Conservation (phyloP, 2,888 invertebrate species). For the Schizaphis graminum region DNA sequence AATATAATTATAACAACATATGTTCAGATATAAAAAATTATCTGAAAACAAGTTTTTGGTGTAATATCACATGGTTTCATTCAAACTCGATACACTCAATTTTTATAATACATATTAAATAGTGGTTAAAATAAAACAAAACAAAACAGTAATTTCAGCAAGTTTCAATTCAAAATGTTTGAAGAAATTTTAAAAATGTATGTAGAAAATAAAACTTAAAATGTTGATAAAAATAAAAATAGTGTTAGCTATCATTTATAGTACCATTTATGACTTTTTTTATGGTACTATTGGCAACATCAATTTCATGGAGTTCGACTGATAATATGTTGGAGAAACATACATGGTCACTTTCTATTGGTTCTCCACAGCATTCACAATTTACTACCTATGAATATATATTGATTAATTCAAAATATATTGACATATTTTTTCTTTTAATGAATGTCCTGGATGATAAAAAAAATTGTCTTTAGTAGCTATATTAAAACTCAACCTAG, state of each 20-base stretch:
- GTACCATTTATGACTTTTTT: conserved; percentile 30
- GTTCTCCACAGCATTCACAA: conserved; percentile 62
- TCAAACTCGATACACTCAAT: conserved; percentile 8
- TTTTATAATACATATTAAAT: conserved; percentile 1
- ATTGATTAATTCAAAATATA: neutral
- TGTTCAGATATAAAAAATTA: neutral
- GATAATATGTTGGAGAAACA: conserved; percentile 62
- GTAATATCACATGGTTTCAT: conserved; percentile 40
- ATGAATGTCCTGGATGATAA: neutral
- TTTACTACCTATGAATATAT: conserved; percentile 36
- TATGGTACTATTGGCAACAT: conserved; percentile 40
- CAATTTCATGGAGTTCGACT: conserved; percentile 56
- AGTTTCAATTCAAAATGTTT: neutral
- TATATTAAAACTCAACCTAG: neutral
- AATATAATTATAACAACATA: conserved; percentile 22
- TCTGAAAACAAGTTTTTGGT: neutral
- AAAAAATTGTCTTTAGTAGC: neutral
- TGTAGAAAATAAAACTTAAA: neutral
- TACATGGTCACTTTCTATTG: conserved; percentile 57
- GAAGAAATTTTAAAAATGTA: neutral
- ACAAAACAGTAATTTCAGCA: conserved; percentile 14
- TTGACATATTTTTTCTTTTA: neutral
- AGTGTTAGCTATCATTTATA: conserved; percentile 40
- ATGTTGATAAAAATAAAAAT: neutral
- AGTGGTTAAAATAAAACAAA: conserved; percentile 15